A percentile compares a stretch with the other conserved stretches of the same genome.
Conservation (phyloP, 2,888 invertebrate species). For the Rhimphoctona megacephalus region DNA sequence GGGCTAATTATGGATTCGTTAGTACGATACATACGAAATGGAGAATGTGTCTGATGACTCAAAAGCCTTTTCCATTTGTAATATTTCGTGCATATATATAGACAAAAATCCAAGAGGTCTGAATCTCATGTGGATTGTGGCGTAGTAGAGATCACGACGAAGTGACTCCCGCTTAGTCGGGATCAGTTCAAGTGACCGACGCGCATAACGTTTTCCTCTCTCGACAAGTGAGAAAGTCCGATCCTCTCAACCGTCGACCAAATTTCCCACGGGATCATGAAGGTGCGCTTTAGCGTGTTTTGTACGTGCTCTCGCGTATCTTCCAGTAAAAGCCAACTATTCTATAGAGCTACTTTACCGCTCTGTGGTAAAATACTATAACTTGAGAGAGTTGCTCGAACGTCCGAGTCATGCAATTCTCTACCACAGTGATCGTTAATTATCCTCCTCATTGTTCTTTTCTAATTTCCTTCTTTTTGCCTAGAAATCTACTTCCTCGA, state of each 20-base stretch:
- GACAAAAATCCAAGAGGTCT: slow-evolving; percentile 4
- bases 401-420: slow-evolving; percentile 70
- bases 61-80: slow-evolving; percentile 32
- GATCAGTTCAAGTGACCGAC: slow-evolving; percentile 61
- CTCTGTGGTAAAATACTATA: slow-evolving; percentile 23
- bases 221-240: slow-evolving; percentile 48
- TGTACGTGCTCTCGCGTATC: slow-evolving; percentile 28
- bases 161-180: slow-evolving; percentile 53
- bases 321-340: slow-evolving; percentile 65
- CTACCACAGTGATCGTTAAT: slow-evolving; percentile 75
- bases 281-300: slow-evolving; percentile 31
- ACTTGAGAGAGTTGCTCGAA: slow-evolving; percentile 36
- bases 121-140: slow-evolving; percentile 45
- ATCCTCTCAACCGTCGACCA: slow-evolving; percentile 26
- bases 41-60: slow-evolving; percentile 39
- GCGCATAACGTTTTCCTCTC: slow-evolving; percentile 53
- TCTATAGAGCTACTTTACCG: slow-evolving; percentile 48
- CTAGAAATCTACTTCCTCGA: background rate
- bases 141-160: slow-evolving; percentile 31
- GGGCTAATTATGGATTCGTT: slow-evolving; percentile 8
- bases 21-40: slow-evolving; percentile 5
- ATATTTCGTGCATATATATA: slow-evolving; percentile 43
- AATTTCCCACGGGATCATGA: slow-evolving; percentile 64
- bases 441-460: slow-evolving; percentile 55
- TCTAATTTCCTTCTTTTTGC: background rate